A percentile compares a stretch with the other conserved stretches of the same genome.
These are phyloP conservation scores for Arbacia lixula DNA, from an alignment of 53 echinoderm and acorn worm genomes.

Conservation along the genomic window DNA sequence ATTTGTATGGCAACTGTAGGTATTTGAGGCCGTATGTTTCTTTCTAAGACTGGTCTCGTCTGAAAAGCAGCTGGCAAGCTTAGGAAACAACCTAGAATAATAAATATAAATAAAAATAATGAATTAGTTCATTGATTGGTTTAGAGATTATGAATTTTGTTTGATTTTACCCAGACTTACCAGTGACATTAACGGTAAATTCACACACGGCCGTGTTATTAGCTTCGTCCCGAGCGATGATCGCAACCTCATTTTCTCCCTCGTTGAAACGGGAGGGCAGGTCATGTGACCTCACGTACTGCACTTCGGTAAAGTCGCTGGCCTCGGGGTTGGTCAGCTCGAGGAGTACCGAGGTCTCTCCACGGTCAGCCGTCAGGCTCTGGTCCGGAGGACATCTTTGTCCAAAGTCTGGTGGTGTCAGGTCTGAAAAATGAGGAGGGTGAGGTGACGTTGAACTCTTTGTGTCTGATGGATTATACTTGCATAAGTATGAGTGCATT, in stretches of 20 bases:
- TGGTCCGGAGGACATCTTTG: slow-evolving; percentile 58
- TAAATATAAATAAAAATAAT: too few species aligned
- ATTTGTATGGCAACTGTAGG: too few species aligned
- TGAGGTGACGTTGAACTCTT: too few species aligned
- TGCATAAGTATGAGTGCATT: too few species aligned
- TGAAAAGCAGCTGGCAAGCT: too few species aligned
- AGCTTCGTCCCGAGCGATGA: slow-evolving; percentile 59
- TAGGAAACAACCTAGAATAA: too few species aligned
- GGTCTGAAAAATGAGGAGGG: slow-evolving; percentile 52
- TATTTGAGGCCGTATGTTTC: too few species aligned
- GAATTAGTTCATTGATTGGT: too few species aligned
- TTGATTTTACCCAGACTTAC: too few species aligned
- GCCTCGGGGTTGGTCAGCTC: slow-evolving; percentile 40
- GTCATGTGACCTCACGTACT: slow-evolving; percentile 4
- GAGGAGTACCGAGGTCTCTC: slow-evolving; percentile 49
- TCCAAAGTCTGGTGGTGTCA: slow-evolving; percentile 55
- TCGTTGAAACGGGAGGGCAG: slow-evolving; percentile 50
- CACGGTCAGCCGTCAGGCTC: slow-evolving; percentile 57
- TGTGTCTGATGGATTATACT: too few species aligned
- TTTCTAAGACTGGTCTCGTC: too few species aligned
- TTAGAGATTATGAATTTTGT: too few species aligned
- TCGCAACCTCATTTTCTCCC: slow-evolving; percentile 53
- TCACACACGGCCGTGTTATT: slow-evolving; percentile 66
- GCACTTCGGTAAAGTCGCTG: slow-evolving; percentile 63
- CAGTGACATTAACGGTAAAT: slow-evolving; percentile 60